Percentiles rank a stretch among this genome's conserved stretches.
phyloP scores from a whole-genome alignment of 2,888 invertebrate genomes.

The Nephrotoma flavescens region DNA sequence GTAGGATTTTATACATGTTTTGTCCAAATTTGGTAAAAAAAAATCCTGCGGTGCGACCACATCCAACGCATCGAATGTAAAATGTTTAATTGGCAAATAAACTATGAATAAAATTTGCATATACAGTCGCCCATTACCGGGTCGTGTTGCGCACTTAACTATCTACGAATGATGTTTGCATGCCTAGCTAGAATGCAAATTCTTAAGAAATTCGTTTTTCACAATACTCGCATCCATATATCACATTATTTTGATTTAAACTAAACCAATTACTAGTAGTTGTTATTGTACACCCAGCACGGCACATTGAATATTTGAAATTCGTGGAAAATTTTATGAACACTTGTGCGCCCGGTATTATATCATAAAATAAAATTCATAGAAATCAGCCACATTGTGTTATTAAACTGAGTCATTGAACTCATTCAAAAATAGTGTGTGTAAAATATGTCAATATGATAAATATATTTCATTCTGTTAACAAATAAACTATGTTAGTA shows the following conservation, averaged over 20 bases:
- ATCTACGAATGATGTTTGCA: neutral
- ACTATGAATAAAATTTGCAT: too few relatives aligned
- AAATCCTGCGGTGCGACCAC: neutral
- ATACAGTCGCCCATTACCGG: too few relatives aligned
- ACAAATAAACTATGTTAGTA: neutral
- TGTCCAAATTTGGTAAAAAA: neutral
- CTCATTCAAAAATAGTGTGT: too few relatives aligned
- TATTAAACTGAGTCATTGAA: too few relatives aligned
- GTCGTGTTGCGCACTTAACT: neutral
- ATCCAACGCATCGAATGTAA: neutral
- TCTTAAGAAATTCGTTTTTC: neutral
- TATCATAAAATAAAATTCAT: too few relatives aligned
- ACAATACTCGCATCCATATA: neutral
- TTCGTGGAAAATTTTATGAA: neutral
- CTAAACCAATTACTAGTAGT: too few relatives aligned
- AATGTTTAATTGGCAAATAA: too few relatives aligned
- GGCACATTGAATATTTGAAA: neutral
- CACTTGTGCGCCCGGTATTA: neutral
- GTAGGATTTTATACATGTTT: neutral
- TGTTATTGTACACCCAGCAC: neutral
- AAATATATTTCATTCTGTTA: neutral
- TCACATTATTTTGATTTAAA: too few relatives aligned
- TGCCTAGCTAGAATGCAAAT: neutral
- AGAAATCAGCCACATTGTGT: too few relatives aligned
- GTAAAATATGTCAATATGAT: too few relatives aligned